phyloP scores from a whole-genome alignment of 1,140 invertebrate genomes.

The Penaeus vannamei region DNA sequence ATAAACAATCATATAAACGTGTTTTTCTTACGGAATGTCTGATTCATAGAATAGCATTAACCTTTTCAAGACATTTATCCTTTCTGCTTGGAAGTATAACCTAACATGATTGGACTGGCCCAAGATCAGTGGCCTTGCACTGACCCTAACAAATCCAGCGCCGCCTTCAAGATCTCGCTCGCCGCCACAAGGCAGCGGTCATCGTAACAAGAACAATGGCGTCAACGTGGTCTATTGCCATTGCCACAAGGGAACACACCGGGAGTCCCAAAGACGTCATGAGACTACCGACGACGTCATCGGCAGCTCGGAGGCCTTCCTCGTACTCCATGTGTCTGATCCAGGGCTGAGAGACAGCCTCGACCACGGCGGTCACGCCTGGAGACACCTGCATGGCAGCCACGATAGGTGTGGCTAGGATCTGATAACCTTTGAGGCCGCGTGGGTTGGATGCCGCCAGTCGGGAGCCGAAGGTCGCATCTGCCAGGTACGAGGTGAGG shows the following conservation, averaged over 20 bases:
- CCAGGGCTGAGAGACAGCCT: constrained; percentile 52
- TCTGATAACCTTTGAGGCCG: constrained; percentile 50
- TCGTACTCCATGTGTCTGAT: constrained; percentile 63
- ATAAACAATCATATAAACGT: too few species aligned
- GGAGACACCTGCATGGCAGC: constrained; percentile 53
- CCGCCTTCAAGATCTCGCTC: neutral
- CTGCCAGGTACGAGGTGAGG: constrained; percentile 52
- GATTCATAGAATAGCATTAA: too few species aligned
- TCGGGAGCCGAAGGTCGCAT: constrained; percentile 50
- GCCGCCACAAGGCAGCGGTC: neutral
- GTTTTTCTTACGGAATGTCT: too few species aligned
- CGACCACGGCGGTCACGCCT: constrained; percentile 44
- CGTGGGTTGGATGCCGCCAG: constrained; percentile 33
- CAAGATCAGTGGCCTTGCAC: too few species aligned
- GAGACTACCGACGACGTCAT: constrained; percentile 13
- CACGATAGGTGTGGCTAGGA: constrained; percentile 53
- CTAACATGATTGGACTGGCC: too few species aligned
- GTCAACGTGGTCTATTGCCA: neutral
- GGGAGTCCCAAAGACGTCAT: constrained; percentile 39
- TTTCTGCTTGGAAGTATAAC: too few species aligned
- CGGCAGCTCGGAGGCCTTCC: constrained; percentile 33
- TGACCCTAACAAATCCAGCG: neutral
- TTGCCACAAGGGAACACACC: constrained; percentile 36
- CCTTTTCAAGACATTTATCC: too few species aligned
- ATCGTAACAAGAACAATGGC: neutral